Evolutionary conservation across 2,797 vertebrate genomes (phyloP).

Genomic region (Tapera naevia): DNA sequence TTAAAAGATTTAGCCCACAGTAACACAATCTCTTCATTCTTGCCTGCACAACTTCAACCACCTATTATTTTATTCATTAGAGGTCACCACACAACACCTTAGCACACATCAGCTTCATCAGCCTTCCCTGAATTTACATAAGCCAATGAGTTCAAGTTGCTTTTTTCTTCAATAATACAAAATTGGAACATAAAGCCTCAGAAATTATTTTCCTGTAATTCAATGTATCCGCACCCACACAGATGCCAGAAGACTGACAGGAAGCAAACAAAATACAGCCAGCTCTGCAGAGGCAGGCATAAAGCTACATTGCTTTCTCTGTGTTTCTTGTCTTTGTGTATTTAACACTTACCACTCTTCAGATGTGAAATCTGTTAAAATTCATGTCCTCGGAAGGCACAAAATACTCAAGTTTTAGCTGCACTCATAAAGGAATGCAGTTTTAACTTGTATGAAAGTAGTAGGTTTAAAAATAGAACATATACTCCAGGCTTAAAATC

Average conservation of each 20-base stretch:
- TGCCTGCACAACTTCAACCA: not conserved
- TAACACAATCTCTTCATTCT: not conserved
- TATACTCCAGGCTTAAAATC: not conserved
- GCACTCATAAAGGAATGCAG: not conserved
- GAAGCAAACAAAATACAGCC: not conserved
- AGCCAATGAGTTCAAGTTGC: rapidly evolving
- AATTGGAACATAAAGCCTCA: not conserved
- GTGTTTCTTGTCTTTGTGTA: not conserved
- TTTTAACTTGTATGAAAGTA: not conserved
- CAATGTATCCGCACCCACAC: not conserved
- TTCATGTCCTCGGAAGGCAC: not conserved
- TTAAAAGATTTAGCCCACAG: not conserved
- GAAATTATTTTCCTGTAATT: not conserved
- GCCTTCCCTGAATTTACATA: not conserved
- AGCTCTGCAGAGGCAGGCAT: not conserved
- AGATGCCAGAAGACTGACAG: not conserved
- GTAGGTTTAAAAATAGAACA: not conserved
- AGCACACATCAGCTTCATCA: not conserved
- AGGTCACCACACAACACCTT: not conserved
- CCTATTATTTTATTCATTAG: not conserved
- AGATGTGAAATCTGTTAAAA: not conserved
- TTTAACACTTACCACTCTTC: not conserved
- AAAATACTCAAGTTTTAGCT: not conserved
- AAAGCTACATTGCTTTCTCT: not conserved
- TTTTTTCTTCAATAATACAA: not conserved